phyloP scores from a whole-genome alignment of 1,140 invertebrate genomes.

The Pissodes strobi region DNA sequence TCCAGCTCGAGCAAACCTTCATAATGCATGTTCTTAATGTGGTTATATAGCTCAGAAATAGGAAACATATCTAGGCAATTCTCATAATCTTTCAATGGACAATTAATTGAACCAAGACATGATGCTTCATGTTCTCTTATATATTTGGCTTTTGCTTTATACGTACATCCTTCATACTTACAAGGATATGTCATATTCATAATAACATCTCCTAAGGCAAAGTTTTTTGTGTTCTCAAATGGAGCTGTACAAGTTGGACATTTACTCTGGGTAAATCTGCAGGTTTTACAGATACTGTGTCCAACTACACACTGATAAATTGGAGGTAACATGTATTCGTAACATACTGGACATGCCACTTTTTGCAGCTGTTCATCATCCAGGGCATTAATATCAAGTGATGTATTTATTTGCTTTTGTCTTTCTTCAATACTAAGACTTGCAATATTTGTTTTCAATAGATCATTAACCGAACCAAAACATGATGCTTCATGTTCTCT shows the following conservation, averaged over 20 bases:
- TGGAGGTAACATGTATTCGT: conserved; percentile 76
- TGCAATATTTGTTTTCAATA: too few relatives aligned
- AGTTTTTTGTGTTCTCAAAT: conserved; percentile 73
- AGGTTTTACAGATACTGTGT: conserved; percentile 75
- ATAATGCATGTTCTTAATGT: conserved; percentile 27
- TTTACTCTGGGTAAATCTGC: conserved; percentile 65
- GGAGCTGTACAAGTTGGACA: conserved; percentile 76
- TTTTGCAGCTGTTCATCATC: not conserved
- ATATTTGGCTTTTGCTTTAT: conserved; percentile 16
- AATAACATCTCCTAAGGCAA: conserved; percentile 69
- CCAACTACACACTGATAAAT: conserved; percentile 76
- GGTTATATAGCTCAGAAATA: conserved; percentile 19
- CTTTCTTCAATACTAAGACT: too few relatives aligned
- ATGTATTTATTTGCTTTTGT: too few relatives aligned
- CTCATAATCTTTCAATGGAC: conserved; percentile 33
- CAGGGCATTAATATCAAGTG: too few relatives aligned
- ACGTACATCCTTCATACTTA: conserved; percentile 28
- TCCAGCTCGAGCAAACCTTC: conserved; percentile 34
- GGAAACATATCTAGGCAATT: conserved; percentile 5
- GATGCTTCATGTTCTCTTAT: conserved; percentile 35
- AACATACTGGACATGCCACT: conserved; percentile 57
- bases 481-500: conserved; percentile 35
- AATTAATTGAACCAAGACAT: conserved; percentile 26
- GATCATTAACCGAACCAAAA: conserved; percentile 26
- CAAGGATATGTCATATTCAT: conserved; percentile 32